Percentiles rank a stretch among this genome's conserved stretches.
phyloP scores from a whole-genome alignment of 2,113 vertebrate genomes.

The Cololabis saira region DNA sequence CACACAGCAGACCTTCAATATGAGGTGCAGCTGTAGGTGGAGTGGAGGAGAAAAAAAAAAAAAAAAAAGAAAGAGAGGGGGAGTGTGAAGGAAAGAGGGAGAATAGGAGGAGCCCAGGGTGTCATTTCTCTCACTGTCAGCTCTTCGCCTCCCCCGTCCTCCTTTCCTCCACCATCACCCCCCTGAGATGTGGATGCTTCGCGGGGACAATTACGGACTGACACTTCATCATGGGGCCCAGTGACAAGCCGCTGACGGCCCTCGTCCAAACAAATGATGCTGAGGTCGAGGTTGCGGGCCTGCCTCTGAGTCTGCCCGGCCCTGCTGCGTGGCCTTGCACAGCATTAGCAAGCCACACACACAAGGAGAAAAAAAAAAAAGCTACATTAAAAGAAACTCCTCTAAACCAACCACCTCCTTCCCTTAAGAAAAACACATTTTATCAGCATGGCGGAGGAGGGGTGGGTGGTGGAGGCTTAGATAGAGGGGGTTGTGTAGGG shows the following conservation, averaged over 20 bases:
- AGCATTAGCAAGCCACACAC: conserved; percentile 61
- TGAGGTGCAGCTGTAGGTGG: conserved; percentile 55
- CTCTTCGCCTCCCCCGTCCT: conserved; percentile 58
- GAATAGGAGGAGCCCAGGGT: conserved; percentile 66
- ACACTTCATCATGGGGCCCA: conserved; percentile 80
- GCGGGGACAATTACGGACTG: conserved; percentile 81
- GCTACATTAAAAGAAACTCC: conserved; percentile 66
- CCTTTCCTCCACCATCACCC: conserved; percentile 51
- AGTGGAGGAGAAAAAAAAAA: conserved; percentile 21
- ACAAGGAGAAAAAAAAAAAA: conserved; percentile 39
- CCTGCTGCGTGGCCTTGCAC: conserved; percentile 52
- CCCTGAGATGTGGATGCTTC: conserved; percentile 78
- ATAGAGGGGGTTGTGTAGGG: conserved; percentile 42
- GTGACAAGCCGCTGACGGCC: conserved; percentile 82
- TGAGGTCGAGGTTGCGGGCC: conserved; percentile 80
- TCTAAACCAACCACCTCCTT: conserved; percentile 64
- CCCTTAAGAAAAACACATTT: conserved; percentile 78
- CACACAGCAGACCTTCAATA: conserved; percentile 38
- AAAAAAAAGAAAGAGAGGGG: conserved; percentile 25
- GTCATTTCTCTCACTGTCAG: conserved; percentile 81
- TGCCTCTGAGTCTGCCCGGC: conserved; percentile 73
- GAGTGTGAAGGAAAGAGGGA: conserved; percentile 47
- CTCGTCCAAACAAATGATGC: conserved; percentile 84
- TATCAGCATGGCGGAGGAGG: conserved; percentile 57
- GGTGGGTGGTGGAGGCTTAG: conserved; percentile 9